Base-by-base conservation (phyloP, 2,797 vertebrate species). In the Natrix natrix region DNA sequence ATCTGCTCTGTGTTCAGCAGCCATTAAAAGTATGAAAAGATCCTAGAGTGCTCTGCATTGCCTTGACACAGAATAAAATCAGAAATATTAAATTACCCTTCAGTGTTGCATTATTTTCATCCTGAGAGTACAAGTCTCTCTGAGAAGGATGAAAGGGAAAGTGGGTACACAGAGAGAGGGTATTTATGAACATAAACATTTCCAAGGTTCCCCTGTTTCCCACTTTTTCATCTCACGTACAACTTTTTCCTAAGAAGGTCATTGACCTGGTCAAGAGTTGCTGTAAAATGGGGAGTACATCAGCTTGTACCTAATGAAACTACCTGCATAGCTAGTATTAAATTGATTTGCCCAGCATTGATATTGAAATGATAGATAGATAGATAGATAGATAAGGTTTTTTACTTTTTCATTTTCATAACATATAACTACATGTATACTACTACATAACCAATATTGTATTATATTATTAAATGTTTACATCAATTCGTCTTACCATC, bases 11-110 rank as follows among this genome's bases (percentile, higher is more conserved):
- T 52, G 66, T 90, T 92, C 83, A 90, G 66, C 86, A 93, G 92
- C 86, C 91, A 91, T 90, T 93, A 91, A 95, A 92, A 91, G 66
- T 86, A 92, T 94, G 92, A 24, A 93, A 90, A 56, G 89, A 91
- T 54, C 10, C 43, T 28, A 88, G 89, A 37, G 43, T 83, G 20
- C 43, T 83, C 88, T 90, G 56, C 43, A 14, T 55, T 93, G 60
- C 63, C 26, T 37, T 17, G 14, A 93, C n/a, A 28, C 52, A 86
- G 55, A 86, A 89, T 89, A 66, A 86, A 90, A 90, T 32, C 61
- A 13, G 63, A 89, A 93, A 86, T 91, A 89, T 93, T 66, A 89
- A 63, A 66, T 32, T 88, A 48, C 26, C 56, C 59, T 86, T 91
- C 78, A 91, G 86, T 89, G 90, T 69, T 83, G 90, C 24, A 52